Conservation (phyloP, 2,888 invertebrate species). For the Clepsis dumicolana region DNA sequence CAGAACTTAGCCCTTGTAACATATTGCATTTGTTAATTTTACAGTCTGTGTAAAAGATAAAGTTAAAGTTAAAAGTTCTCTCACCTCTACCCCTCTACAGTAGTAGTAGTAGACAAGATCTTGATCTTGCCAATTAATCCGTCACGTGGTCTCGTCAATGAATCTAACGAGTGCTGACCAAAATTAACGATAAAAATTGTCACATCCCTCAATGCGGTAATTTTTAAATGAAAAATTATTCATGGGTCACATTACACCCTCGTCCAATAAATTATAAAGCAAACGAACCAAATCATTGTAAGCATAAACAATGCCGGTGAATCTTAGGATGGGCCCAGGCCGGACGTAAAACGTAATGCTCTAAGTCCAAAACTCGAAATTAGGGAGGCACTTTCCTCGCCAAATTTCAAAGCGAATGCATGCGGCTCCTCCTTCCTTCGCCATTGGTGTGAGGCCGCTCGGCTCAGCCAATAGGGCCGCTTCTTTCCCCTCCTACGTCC, state of each 20-base stretch:
- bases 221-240: too few relatives aligned
- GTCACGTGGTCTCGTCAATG: too few relatives aligned
- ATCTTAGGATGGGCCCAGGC: neutral
- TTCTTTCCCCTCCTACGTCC: slow-evolving; percentile 72
- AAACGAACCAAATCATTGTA: neutral
- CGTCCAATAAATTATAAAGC: neutral
- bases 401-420: slow-evolving; percentile 71
- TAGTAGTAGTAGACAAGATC: too few relatives aligned
- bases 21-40: too few relatives aligned
- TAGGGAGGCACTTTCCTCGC: slow-evolving; percentile 67
- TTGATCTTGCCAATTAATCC: too few relatives aligned
- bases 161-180: too few relatives aligned
- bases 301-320: neutral
- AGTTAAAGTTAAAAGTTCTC: too few relatives aligned
- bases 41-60: too few relatives aligned
- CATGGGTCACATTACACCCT: neutral
- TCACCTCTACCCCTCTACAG: too few relatives aligned
- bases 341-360: slow-evolving; percentile 17
- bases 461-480: slow-evolving; percentile 76
- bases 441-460: slow-evolving; percentile 74
- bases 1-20: too few relatives aligned
- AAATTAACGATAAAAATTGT: too few relatives aligned
- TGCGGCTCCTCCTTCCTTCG: slow-evolving; percentile 77
- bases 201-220: too few relatives aligned
- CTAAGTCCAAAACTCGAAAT: slow-evolving; percentile 54